Conservation (phyloP, 2,113 vertebrate species). For the Cyanoramphus novaezelandiae region DNA sequence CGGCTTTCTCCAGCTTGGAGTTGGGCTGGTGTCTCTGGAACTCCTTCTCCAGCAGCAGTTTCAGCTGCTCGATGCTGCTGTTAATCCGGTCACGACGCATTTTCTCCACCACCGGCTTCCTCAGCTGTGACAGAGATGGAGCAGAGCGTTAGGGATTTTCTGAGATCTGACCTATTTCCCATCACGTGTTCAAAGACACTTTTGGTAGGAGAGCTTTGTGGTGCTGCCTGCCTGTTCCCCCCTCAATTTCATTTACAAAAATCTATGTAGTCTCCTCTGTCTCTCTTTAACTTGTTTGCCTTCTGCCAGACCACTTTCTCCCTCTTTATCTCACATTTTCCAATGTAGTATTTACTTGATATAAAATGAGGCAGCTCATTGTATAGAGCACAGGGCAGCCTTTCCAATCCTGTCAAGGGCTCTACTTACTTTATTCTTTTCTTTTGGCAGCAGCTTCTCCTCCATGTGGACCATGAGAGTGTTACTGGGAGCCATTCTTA, state of each 20-base stretch:
- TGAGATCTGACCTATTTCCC: not conserved
- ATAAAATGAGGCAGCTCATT: not conserved
- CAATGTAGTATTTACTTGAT: not conserved
- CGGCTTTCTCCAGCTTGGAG: slow-evolving; percentile 75
- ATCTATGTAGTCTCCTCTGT: not conserved
- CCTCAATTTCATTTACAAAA: not conserved
- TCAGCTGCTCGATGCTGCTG: slow-evolving; percentile 86
- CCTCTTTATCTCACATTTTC: not conserved
- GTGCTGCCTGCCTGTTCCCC: not conserved
- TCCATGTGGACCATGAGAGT: slow-evolving; percentile 1
- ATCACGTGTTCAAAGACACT: not conserved
- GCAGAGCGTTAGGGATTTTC: not conserved
- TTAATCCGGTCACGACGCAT: slow-evolving; percentile 88
- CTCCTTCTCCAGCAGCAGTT: slow-evolving; percentile 69
- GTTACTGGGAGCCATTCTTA: slow-evolving; percentile 51
- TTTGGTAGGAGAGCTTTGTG: not conserved
- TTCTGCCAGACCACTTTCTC: not conserved
- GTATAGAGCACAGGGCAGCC: not conserved
- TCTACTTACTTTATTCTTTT: slow-evolving; percentile 68
- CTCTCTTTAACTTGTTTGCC: not conserved
- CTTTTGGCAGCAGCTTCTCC: slow-evolving; percentile 58
- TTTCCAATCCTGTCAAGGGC: not conserved
- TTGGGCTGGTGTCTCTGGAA: slow-evolving; percentile 69
- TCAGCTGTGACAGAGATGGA: slow-evolving; percentile 70
- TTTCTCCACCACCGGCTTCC: slow-evolving; percentile 88